Conservation (phyloP, 2,888 invertebrate species). For the Sisyra nigra region DNA sequence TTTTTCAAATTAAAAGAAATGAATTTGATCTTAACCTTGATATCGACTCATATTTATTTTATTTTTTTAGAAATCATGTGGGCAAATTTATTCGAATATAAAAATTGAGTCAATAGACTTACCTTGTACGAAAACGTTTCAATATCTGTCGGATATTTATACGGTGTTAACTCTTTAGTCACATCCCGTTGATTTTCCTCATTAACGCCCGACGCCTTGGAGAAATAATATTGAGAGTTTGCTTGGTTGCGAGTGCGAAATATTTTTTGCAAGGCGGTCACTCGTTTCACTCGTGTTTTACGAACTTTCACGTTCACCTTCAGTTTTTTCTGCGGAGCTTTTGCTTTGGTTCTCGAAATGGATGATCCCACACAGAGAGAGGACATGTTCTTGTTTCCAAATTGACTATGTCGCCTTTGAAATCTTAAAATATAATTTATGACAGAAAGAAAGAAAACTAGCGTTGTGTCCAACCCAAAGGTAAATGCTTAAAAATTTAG, state of each 20-base stretch:
- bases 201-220: conserved; percentile 17
- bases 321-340: not conserved
- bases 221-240: conserved; percentile 16
- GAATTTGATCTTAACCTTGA: no score
- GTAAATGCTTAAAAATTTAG: no score
- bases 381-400: no score
- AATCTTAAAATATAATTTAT: no score
- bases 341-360: no score
- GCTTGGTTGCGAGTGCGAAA: conserved; percentile 2
- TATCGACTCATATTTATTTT: no score
- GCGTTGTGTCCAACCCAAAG: no score
- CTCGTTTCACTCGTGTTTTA: not conserved
- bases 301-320: not conserved
- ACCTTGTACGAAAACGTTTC: conserved; percentile 28
- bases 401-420: no score
- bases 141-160: conserved; percentile 25
- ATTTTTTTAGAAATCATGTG: not conserved
- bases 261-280: conserved; percentile 7
- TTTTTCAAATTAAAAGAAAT: no score
- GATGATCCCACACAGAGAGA: no score
- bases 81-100: not conserved
- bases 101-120: not conserved
- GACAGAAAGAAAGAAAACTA: no score
- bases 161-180: conserved; percentile 26
- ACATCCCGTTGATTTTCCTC: conserved; percentile 20